phyloP scores from a whole-genome alignment of 2,797 vertebrate species.

The Crocidura indochinensis region DNA sequence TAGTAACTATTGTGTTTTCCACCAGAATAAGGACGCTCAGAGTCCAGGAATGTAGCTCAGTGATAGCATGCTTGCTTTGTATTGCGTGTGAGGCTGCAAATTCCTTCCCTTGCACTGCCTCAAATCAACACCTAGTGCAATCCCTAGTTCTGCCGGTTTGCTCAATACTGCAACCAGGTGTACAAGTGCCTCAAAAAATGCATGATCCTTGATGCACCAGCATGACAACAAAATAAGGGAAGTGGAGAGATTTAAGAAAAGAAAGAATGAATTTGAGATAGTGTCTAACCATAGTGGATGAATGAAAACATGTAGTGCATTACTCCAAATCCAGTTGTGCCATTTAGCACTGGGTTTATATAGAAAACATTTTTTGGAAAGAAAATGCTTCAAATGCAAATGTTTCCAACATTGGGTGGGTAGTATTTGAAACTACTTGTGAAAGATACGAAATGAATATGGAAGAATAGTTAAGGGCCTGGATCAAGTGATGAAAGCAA shows the following conservation, averaged over 20 bases:
- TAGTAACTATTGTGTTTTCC: neutral
- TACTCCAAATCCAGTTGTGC: neutral
- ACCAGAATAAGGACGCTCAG: too few species aligned
- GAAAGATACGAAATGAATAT: neutral
- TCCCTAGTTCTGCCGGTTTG: too few species aligned
- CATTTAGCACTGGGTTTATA: neutral
- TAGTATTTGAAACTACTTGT: neutral
- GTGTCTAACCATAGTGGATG: slow-evolving; percentile 9
- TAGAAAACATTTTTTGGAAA: slow-evolving; percentile 46
- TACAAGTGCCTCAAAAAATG: too few species aligned
- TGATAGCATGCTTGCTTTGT: too few species aligned
- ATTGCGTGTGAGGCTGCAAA: too few species aligned
- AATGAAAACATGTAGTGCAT: neutral
- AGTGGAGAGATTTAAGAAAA: too few species aligned
- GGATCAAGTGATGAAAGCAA: neutral
- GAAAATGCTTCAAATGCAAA: neutral
- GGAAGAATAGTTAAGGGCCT: neutral
- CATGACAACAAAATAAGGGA: too few species aligned
- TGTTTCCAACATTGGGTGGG: neutral
- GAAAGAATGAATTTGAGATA: slow-evolving; percentile 23
- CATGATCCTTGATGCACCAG: too few species aligned
- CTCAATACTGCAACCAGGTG: too few species aligned
- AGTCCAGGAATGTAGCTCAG: too few species aligned
- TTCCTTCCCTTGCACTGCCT: too few species aligned
- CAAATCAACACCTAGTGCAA: too few species aligned